A percentile compares a stretch with the other conserved stretches of the same genome.
phyloP scores from a whole-genome alignment of 2,797 vertebrate genomes.

The Philypnodon macrostomus region DNA sequence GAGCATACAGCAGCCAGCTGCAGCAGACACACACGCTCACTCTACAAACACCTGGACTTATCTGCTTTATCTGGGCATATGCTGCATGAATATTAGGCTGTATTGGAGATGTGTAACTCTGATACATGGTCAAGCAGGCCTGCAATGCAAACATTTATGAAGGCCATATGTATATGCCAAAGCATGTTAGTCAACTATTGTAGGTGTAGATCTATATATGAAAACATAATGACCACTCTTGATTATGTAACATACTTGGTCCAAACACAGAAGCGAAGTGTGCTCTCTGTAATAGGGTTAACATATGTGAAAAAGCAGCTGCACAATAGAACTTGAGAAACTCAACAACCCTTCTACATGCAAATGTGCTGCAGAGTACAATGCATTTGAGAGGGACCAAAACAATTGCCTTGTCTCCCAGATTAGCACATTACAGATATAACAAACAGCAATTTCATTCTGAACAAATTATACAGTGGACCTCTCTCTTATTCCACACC shows the following conservation, averaged over 20 bases:
- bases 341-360: neutral
- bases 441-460: no score
- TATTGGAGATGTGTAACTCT: slow-evolving; percentile 14
- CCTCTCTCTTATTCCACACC: no score
- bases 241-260: neutral
- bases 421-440: neutral
- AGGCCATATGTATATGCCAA: neutral
- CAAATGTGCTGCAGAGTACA: slow-evolving; percentile 10
- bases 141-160: neutral
- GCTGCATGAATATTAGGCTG: slow-evolving; percentile 21
- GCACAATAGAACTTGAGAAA: slow-evolving; percentile 27
- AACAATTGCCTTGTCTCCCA: no score
- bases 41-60: slow-evolving; percentile 58
- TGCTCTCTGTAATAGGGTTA: slow-evolving; percentile 5
- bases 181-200: neutral
- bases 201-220: no score
- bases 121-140: slow-evolving; percentile 5
- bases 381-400: neutral
- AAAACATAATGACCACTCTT: neutral
- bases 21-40: slow-evolving; percentile 35
- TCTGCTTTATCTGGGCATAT: slow-evolving; percentile 43
- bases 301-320: slow-evolving; percentile 26
- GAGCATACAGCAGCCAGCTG: slow-evolving; percentile 68
- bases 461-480: no score
- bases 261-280: slow-evolving; percentile 7